phyloP scores from a whole-genome alignment of 2,797 vertebrate genomes.

The Xenops minutus region DNA sequence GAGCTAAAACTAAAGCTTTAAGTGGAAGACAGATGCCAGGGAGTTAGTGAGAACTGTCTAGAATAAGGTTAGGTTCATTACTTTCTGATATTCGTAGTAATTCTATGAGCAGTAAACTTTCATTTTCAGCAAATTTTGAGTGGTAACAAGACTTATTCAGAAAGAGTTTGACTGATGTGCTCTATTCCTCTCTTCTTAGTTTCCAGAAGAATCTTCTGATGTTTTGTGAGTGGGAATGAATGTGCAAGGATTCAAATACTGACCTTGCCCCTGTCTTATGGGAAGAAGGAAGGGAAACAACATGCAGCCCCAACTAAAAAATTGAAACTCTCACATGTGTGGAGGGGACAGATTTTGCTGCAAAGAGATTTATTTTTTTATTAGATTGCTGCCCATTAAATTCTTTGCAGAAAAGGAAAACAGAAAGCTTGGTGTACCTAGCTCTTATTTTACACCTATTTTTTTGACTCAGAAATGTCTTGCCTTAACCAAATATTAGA shows the following conservation, averaged over 20 bases:
- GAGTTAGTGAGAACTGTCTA: constrained; percentile 20
- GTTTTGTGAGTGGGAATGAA: not conserved
- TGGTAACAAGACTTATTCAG: not conserved
- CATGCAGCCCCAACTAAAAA: not conserved
- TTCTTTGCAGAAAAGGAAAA: not conserved
- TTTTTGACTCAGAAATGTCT: not conserved
- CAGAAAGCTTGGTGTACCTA: not conserved
- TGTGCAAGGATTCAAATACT: not conserved
- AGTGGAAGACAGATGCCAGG: not conserved
- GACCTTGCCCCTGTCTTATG: not conserved
- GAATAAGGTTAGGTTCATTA: not conserved
- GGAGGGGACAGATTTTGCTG: not conserved
- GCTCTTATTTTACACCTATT: not conserved
- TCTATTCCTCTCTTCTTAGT: not conserved
- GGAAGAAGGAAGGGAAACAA: not conserved
- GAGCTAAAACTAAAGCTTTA: constrained; percentile 18
- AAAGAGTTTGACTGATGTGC: not conserved
- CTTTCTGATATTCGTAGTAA: not conserved
- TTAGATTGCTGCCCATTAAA: not conserved
- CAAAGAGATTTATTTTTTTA: not conserved
- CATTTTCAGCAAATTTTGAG: not conserved
- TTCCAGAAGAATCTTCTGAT: not conserved
- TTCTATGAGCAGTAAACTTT: constrained; percentile 1
- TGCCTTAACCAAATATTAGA: not conserved
- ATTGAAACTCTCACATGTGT: not conserved